phyloP scores from a whole-genome alignment of 2,888 invertebrate species.

The Metallyticus violacea region DNA sequence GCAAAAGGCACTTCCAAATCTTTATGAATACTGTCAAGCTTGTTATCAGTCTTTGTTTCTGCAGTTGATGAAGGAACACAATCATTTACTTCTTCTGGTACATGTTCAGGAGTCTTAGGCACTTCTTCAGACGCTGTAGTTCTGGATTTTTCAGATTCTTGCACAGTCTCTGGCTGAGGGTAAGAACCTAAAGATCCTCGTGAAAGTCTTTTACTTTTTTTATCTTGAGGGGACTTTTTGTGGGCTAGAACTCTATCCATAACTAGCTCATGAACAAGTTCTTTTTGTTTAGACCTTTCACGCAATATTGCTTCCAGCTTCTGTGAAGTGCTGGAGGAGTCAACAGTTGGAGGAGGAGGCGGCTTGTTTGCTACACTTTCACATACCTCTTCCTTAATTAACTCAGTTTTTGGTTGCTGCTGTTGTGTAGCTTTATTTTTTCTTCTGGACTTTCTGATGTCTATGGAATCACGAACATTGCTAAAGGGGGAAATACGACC shows the following conservation, averaged over 20 bases:
- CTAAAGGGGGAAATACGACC: slow-evolving; percentile 68
- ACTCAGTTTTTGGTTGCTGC: slow-evolving; percentile 35
- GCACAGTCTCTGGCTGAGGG: not conserved
- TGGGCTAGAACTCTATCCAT: slow-evolving; percentile 73
- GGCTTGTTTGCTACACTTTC: slow-evolving; percentile 37
- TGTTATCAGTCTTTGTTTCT: slow-evolving; percentile 17
- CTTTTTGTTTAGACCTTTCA: slow-evolving; percentile 79
- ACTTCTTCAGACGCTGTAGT: not conserved
- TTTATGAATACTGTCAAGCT: slow-evolving; percentile 9
- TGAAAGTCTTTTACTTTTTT: slow-evolving; percentile 53
- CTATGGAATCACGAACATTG: slow-evolving; percentile 66
- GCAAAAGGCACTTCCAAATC: slow-evolving; percentile 32
- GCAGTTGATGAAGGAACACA: slow-evolving; percentile 46
- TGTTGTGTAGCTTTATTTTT: slow-evolving; percentile 44
- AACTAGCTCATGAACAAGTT: slow-evolving; percentile 77
- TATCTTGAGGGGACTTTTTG: slow-evolving; percentile 54
- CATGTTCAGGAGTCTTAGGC: not conserved
- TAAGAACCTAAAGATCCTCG: not conserved
- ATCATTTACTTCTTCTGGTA: no score
- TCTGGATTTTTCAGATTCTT: not conserved
- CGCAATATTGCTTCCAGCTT: slow-evolving; percentile 74
- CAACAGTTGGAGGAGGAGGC: slow-evolving; percentile 45
- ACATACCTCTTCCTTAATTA: slow-evolving; percentile 37
- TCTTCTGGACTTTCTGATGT: slow-evolving; percentile 58
- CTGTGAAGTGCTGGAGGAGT: slow-evolving; percentile 56